Evolutionary conservation across 2,797 vertebrate species (phyloP), one percentile per base, ranked within the genome.

Genomic region (Centroberyx gerrardi): DNA sequence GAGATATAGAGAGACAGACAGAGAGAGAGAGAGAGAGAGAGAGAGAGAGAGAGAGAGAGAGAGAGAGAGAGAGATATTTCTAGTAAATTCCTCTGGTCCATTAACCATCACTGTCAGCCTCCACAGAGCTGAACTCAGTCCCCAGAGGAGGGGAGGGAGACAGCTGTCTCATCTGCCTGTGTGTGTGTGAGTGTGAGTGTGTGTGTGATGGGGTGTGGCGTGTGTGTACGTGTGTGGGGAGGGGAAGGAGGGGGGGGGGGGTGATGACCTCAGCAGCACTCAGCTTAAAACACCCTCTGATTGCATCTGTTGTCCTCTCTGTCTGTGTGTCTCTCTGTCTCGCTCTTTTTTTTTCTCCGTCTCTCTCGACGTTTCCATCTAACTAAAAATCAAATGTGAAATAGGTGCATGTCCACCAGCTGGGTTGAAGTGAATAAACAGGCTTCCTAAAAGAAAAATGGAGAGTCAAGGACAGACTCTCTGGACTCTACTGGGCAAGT

Each of bases 211-310:
- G 33, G 46, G 58, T 55, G 8, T 55, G 53, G 40, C 27, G 3
- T 28, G 27, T 22, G 22, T 22, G 22, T 22, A 1, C 22, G 22
- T 22, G 22, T 22, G 22, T 22, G 22, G 22, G 48, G 33, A 8
- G 46, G 46, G 12, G 4, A 13, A 10, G 4, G 48, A 8, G 48
- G 6, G 4, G 15, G 56, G 31, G 48, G 6, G 3, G n/a, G 56
- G 27, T 69, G 70, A 80, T 79, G 85, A 86, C 76, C 72, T 76
- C 65, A 59, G 68, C 78, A 82, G 82, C 84, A 86, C 77, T 86
- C 74, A 80, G 80, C 67, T 78, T 83, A 68, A 87, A 91, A 74
- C 62, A 68, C 62, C 62, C 65, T 75, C 48, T 74, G 80, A 87
- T 61, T 90, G 78, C 82, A 82, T 86, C 82, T 68, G 76, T 55